Percentiles rank a stretch among this genome's conserved stretches.
These are phyloP conservation scores for Pontoporia blainvillei DNA, from an alignment of 2,113 vertebrate genomes.

Conservation along the genomic window DNA sequence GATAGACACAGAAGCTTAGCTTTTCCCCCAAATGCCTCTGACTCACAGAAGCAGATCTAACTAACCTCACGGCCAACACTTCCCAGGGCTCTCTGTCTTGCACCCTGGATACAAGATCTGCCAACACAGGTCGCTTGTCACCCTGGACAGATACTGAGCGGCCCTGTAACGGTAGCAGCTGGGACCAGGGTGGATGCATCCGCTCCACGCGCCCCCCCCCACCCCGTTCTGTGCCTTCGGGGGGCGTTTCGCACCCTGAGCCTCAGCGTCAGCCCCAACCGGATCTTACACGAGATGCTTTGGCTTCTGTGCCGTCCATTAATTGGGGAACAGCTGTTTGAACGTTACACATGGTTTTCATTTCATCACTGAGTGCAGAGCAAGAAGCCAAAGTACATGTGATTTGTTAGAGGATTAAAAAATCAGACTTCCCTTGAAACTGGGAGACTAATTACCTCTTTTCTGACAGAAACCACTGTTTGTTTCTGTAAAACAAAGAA, in stretches of 20 bases:
- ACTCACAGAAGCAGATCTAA: not conserved
- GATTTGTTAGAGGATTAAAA: not conserved
- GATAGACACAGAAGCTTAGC: not conserved
- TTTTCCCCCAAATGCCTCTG: not conserved
- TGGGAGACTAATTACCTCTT: conserved; percentile 86
- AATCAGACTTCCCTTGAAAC: not conserved
- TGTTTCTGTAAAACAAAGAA: conserved; percentile 85
- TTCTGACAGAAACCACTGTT: conserved; percentile 88
- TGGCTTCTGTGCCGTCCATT: not conserved
- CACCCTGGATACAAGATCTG: not conserved
- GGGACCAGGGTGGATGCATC: rapidly evolving
- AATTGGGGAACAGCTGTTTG: not conserved
- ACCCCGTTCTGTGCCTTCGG: not conserved
- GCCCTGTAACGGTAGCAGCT: not conserved
- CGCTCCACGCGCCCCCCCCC: rapidly evolving
- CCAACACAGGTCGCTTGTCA: not conserved
- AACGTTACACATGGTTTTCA: not conserved
- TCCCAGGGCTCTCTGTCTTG: not conserved
- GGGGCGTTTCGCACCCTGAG: rapidly evolving
- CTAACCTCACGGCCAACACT: not conserved
- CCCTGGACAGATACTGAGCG: not conserved
- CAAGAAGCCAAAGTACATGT: not conserved
- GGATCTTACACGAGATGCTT: not conserved
- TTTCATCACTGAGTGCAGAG: not conserved
- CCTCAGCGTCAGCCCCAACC: not conserved